Conservation (phyloP, 2,888 invertebrate genomes). For the Phyllotreta cruciferae region DNA sequence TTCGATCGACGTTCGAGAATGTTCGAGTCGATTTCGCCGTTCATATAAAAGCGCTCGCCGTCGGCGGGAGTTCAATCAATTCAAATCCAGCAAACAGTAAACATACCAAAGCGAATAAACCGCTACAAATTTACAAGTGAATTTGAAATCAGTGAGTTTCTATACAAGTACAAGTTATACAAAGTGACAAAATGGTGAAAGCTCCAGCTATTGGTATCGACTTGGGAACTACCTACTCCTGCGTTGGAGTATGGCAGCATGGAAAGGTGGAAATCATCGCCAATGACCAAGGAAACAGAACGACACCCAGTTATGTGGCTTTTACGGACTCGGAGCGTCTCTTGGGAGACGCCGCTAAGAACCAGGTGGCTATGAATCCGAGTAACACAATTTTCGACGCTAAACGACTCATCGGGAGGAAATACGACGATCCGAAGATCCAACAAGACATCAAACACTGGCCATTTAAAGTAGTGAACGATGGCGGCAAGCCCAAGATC, state of each 20-base stretch:
- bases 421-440: conserved; percentile 76
- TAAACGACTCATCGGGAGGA: conserved; percentile 81
- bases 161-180: not conserved
- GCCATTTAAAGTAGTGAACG: conserved; percentile 79
- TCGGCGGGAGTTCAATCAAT: conserved; percentile 26
- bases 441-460: conserved; percentile 84
- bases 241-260: conserved; percentile 82
- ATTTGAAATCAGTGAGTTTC: not conserved
- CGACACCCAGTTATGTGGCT: conserved; percentile 82
- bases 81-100: conserved; percentile 26
- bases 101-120: not conserved
- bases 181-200: conserved; percentile 51
- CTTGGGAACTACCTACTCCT: conserved; percentile 88
- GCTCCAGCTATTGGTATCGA: conserved; percentile 77
- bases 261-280: conserved; percentile 87
- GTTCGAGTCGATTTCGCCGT: conserved; percentile 29
- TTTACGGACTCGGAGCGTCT: conserved; percentile 74
- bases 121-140: not conserved
- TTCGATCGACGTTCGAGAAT: conserved; percentile 24
- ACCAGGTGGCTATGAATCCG: conserved; percentile 77
- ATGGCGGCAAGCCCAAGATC: conserved; percentile 72
- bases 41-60: conserved; percentile 31
- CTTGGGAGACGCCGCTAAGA: conserved; percentile 75
- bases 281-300: conserved; percentile 84
- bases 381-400: conserved; percentile 74